Conservation (phyloP, 2,113 vertebrate species). For the Tragulus kanchil region DNA sequence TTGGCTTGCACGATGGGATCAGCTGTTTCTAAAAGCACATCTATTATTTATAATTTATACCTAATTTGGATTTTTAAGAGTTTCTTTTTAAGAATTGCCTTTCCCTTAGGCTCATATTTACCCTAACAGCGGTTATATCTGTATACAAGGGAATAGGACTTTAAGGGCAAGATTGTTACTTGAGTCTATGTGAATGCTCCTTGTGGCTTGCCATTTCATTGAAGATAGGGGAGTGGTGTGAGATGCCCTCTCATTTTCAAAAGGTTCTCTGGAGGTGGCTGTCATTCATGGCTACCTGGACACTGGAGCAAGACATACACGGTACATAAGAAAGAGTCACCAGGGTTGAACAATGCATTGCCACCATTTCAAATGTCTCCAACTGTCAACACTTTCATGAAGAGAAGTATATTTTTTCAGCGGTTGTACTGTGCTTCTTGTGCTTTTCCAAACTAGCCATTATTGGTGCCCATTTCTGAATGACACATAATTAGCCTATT, state of each 20-base stretch:
- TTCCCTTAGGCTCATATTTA: slow-evolving; percentile 10
- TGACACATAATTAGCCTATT: not conserved
- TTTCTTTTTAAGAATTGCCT: not conserved
- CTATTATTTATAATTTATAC: slow-evolving; percentile 51
- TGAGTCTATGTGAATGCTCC: not conserved
- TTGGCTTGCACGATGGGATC: not conserved
- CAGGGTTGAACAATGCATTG: not conserved
- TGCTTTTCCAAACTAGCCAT: slow-evolving; percentile 10
- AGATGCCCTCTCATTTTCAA: not conserved
- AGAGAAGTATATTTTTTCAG: not conserved
- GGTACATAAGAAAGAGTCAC: not conserved
- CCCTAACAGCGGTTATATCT: not conserved
- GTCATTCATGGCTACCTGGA: not conserved
- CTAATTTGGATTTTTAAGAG: slow-evolving; percentile 47
- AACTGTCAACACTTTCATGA: not conserved
- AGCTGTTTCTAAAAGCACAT: slow-evolving; percentile 28
- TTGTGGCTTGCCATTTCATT: not conserved
- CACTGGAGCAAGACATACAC: accelerated
- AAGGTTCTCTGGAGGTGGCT: not conserved
- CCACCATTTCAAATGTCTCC: not conserved
- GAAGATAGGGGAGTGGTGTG: no score
- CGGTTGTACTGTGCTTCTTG: not conserved
- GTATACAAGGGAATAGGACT: not conserved
- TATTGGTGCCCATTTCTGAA: slow-evolving; percentile 3
- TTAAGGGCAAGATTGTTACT: slow-evolving; percentile 26